Evolutionary conservation across 2,113 vertebrate species (phyloP).

Genomic region (Arvicanthis niloticus): DNA sequence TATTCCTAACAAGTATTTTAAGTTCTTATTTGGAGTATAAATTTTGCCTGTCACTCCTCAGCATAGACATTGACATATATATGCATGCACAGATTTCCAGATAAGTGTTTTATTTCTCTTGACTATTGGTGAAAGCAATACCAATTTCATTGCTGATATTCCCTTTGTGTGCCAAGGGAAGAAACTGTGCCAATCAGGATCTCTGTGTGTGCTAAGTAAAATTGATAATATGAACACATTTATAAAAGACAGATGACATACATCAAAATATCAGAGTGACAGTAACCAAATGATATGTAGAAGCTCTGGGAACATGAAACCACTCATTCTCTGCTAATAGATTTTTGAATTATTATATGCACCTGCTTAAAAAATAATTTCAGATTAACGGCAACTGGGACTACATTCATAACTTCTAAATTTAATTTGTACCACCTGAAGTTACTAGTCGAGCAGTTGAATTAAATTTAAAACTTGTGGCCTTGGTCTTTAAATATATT

Average conservation of each 20-base stretch:
- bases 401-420: slow-evolving; percentile 31
- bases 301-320: neutral
- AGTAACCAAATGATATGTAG: slow-evolving; percentile 11
- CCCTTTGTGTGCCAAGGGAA: neutral
- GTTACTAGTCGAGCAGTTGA: neutral
- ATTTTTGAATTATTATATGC: slow-evolving; percentile 20
- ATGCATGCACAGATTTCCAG: neutral
- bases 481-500: neutral
- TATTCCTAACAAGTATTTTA: neutral
- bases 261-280: slow-evolving; percentile 30
- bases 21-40: neutral
- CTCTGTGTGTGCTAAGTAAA: neutral
- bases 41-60: neutral
- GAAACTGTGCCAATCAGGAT: neutral
- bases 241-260: neutral
- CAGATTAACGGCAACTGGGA: neutral
- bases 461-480: neutral
- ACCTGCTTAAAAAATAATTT: slow-evolving; percentile 53
- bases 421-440: slow-evolving; percentile 9
- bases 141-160: neutral
- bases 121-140: neutral
- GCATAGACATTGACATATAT: neutral
- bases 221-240: neutral
- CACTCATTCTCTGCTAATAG: neutral
- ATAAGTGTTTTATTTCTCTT: slow-evolving; percentile 9